Conservation (phyloP, 2,797 vertebrate genomes). For the Potorous gilbertii region DNA sequence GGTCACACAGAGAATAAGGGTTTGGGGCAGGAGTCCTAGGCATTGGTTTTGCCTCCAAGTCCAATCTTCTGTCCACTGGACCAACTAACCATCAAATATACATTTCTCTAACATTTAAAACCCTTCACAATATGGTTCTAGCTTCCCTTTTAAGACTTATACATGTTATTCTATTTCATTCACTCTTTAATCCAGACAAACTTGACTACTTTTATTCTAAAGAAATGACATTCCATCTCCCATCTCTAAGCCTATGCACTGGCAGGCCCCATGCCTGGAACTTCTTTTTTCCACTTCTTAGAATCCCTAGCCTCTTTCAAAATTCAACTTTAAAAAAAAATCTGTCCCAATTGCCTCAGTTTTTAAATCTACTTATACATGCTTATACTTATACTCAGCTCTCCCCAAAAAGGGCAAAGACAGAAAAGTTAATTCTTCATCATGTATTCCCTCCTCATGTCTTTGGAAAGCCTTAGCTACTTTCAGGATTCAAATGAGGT, state of each 20-base stretch:
- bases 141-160: background rate
- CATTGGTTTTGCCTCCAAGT: background rate
- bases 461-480: background rate
- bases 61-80: background rate
- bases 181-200: background rate
- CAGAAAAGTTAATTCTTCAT: background rate
- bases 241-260: background rate
- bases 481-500: background rate
- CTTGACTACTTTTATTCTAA: background rate
- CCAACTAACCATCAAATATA: background rate
- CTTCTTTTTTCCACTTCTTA: background rate
- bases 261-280: background rate
- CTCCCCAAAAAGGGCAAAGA: background rate
- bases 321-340: background rate
- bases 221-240: background rate
- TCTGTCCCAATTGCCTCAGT: background rate
- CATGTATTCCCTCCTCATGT: background rate
- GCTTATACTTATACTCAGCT: no score
- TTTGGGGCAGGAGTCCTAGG: background rate
- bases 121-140: background rate
- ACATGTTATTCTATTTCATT: background rate
- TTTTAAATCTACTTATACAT: background rate
- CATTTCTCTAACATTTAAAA: background rate
- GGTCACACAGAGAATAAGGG: background rate
- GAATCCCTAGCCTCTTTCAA: background rate